phyloP scores from a whole-genome alignment of 2,797 vertebrate genomes.

The Eupleurogrammus muticus region DNA sequence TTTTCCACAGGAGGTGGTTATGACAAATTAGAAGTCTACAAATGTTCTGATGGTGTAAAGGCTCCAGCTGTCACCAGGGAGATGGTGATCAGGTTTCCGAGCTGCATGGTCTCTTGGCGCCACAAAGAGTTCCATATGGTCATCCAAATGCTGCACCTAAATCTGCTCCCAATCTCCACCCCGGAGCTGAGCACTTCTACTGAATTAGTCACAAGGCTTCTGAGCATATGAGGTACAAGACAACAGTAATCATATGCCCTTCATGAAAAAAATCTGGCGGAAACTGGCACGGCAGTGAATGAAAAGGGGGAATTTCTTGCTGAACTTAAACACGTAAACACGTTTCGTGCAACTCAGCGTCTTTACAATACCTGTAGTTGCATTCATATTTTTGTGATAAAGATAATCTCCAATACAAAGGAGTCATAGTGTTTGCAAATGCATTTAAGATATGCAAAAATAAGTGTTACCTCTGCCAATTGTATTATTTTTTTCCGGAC shows the following conservation, averaged over 20 bases:
- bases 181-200: slow-evolving; percentile 76
- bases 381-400: neutral
- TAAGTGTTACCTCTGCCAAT: neutral
- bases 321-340: slow-evolving; percentile 7
- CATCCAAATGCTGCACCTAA: slow-evolving; percentile 98
- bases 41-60: slow-evolving; percentile 99
- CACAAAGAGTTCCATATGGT: slow-evolving; percentile 99
- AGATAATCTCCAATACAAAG: neutral
- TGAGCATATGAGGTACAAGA: slow-evolving; percentile 62
- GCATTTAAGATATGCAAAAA: neutral
- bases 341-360: neutral
- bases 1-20: slow-evolving; percentile 99
- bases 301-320: slow-evolving; percentile 13
- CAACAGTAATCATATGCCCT: slow-evolving; percentile 81
- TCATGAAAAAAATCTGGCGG: slow-evolving; percentile 17
- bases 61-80: slow-evolving; percentile 99
- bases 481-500: neutral
- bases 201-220: slow-evolving; percentile 78
- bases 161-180: slow-evolving; percentile 86
- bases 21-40: slow-evolving; percentile 99
- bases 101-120: slow-evolving; percentile 97
- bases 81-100: slow-evolving; percentile 99
- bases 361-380: neutral
- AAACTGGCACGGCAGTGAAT: neutral
- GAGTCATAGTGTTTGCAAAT: neutral